Percentiles rank a stretch among this genome's conserved stretches.
phyloP scores from a whole-genome alignment of 2,113 vertebrate species.

The Peromyscus maniculatus region DNA sequence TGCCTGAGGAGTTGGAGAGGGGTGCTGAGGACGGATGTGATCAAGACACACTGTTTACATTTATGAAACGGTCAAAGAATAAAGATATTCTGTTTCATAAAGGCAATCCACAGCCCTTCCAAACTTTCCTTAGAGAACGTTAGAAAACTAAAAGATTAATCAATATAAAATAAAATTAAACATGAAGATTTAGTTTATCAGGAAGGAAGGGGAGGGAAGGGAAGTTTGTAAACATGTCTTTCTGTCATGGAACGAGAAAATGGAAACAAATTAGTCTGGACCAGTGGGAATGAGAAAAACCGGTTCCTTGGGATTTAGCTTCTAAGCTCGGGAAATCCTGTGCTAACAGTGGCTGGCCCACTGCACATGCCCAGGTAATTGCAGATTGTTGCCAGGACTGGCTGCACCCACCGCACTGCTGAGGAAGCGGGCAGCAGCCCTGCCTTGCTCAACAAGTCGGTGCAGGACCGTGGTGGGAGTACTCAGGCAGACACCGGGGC shows the following conservation, averaged over 20 bases:
- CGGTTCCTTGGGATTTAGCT: neutral
- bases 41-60: neutral
- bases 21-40: too few species aligned
- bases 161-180: slow-evolving; percentile 36
- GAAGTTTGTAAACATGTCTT: neutral
- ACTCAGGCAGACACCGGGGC: neutral
- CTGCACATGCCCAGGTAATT: neutral
- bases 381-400: neutral
- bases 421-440: neutral
- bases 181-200: neutral
- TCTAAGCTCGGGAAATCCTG: neutral
- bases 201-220: neutral
- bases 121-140: neutral
- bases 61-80: neutral
- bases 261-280: neutral
- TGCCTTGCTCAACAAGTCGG: neutral
- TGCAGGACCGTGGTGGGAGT: neutral
- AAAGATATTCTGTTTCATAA: neutral
- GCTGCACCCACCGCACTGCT: neutral
- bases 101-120: neutral
- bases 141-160: slow-evolving; percentile 11
- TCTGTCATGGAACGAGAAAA: neutral
- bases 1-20: neutral
- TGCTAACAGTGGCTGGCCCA: neutral
- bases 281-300: neutral